phyloP scores from a whole-genome alignment of 2,113 vertebrate species.

The Balaeniceps rex region DNA sequence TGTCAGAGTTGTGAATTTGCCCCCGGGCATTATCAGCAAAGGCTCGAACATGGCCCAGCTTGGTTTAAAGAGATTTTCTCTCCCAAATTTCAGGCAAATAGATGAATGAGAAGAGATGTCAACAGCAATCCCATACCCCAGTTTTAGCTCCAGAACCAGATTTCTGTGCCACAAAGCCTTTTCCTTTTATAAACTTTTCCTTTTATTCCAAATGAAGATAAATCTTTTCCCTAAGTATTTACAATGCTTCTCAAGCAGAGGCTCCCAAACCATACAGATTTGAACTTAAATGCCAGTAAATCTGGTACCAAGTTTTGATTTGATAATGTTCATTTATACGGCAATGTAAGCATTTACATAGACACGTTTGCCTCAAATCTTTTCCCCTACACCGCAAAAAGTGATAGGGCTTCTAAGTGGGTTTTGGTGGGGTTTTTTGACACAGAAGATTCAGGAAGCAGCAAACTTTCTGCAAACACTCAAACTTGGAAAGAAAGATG shows the following conservation, averaged over 20 bases:
- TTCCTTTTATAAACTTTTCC: background rate
- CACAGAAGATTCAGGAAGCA: background rate
- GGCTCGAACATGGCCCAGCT: background rate
- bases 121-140: background rate
- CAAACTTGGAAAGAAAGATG: background rate
- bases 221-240: background rate
- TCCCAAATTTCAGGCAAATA: background rate
- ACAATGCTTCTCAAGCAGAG: background rate
- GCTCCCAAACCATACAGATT: background rate
- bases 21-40: background rate
- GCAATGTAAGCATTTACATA: background rate
- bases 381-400: background rate
- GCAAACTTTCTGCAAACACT: background rate
- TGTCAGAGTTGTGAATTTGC: conserved; percentile 1
- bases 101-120: background rate
- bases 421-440: background rate
- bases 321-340: background rate
- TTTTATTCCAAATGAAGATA: background rate
- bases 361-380: background rate
- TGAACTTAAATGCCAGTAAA: background rate
- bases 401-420: background rate
- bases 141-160: background rate
- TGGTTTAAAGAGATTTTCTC: background rate
- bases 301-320: background rate
- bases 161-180: background rate